Percentiles rank a stretch among this genome's conserved stretches.
Conservation (phyloP, 35 echinoderm and acorn worm species). For the Lytechinus pictus region DNA sequence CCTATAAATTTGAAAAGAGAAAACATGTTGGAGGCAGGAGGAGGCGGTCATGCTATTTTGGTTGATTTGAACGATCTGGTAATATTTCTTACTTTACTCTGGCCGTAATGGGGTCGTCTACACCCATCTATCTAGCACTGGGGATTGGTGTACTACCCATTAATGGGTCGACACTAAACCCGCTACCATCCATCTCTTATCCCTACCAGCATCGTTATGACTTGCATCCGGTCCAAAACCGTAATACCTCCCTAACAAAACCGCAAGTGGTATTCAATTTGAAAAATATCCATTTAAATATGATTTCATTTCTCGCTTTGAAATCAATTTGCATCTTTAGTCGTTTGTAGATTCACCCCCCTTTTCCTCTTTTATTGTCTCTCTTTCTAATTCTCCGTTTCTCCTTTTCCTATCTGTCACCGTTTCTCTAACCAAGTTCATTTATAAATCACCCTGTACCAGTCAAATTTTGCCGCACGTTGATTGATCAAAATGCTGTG, state of each 20-base stretch:
- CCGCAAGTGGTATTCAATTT: slow-evolving; percentile 39
- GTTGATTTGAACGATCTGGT: background rate
- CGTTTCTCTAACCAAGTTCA: background rate
- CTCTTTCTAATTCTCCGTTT: background rate
- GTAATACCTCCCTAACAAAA: slow-evolving; percentile 24
- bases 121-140: background rate
- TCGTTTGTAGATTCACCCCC: background rate
- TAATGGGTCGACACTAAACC: slow-evolving; percentile 27
- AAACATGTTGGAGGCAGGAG: background rate
- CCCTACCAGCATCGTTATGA: background rate
- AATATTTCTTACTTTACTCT: background rate
- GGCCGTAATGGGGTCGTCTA: background rate
- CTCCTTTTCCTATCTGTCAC: background rate
- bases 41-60: background rate
- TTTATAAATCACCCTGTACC: slow-evolving; percentile 34
- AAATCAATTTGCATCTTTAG: slow-evolving; percentile 29
- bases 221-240: background rate
- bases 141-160: background rate
- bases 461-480: background rate
- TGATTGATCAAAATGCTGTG: slow-evolving; percentile 37
- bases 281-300: slow-evolving; percentile 38
- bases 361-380: background rate
- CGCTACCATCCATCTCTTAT: background rate
- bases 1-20: background rate
- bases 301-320: slow-evolving; percentile 26